Evolutionary conservation across 2,113 vertebrate species (phyloP).

Genomic region (Gasterosteus nipponicus): DNA sequence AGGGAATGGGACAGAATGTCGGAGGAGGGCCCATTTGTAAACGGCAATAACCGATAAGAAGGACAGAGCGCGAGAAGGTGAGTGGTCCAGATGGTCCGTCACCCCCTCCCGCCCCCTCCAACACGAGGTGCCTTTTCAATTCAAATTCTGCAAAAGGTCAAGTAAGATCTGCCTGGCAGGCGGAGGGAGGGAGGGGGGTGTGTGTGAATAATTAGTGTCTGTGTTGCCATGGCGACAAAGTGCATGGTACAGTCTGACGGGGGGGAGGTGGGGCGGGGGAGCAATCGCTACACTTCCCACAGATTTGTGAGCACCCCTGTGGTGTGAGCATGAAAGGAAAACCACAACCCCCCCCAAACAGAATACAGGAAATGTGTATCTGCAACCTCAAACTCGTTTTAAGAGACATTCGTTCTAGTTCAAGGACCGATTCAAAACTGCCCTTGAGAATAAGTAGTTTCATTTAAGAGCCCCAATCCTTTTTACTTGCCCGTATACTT

Average conservation of each 20-base stretch:
- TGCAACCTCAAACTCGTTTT: background rate
- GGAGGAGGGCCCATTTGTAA: conserved; percentile 21
- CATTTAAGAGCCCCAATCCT: conserved; percentile 9
- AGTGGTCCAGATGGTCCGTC: conserved; percentile 49
- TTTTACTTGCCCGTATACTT: conserved; percentile 12
- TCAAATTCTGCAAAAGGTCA: conserved; percentile 81
- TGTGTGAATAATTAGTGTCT: conserved; percentile 82
- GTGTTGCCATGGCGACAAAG: conserved; percentile 82
- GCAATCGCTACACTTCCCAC: conserved; percentile 61
- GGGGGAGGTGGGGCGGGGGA: conserved; percentile 33
- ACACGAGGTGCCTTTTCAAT: conserved; percentile 71
- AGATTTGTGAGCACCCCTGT: conserved; percentile 66
- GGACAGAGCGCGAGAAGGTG: conserved; percentile 35
- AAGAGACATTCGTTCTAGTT: conserved; percentile 15
- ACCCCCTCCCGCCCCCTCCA: conserved; percentile 19
- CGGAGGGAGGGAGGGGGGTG: conserved; percentile 17
- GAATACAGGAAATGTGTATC: conserved; percentile 40
- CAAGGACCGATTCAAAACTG: background rate
- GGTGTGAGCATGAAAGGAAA: conserved; percentile 43
- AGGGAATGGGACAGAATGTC: conserved; percentile 49
- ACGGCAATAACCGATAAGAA: conserved; percentile 29
- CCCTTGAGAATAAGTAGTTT: background rate
- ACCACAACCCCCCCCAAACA: conserved; percentile 50
- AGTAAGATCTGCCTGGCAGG: conserved; percentile 76
- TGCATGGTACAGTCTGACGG: conserved; percentile 62